phyloP scores from a whole-genome alignment of 2,888 invertebrate species.

The Lasioglossum zephyrum region DNA sequence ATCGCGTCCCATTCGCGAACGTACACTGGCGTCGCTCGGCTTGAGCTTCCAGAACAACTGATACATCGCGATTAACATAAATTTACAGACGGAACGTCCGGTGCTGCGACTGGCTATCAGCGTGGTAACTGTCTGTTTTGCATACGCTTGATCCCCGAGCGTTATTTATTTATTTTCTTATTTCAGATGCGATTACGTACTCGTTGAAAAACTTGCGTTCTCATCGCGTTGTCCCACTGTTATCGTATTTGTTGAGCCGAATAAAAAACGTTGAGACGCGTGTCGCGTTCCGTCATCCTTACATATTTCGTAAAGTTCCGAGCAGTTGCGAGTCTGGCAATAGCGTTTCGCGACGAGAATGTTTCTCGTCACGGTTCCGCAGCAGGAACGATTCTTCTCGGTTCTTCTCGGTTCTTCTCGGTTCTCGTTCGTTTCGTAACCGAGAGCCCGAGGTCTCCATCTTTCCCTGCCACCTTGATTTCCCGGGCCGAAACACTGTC shows the following conservation, averaged over 20 bases:
- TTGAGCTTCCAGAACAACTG: slow-evolving; percentile 79
- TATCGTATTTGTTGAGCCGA: no score
- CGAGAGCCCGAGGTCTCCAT: neutral
- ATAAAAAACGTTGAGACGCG: neutral
- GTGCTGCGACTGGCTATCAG: slow-evolving; percentile 80
- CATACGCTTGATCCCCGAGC: slow-evolving; percentile 82
- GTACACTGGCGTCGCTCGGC: slow-evolving; percentile 68
- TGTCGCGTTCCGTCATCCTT: neutral
- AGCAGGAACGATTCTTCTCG: neutral
- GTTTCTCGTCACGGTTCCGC: neutral
- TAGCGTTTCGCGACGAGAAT: neutral
- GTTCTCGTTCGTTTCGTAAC: slow-evolving; percentile 7
- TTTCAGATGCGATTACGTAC: neutral
- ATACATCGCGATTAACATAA: slow-evolving; percentile 84
- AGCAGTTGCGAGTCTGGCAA: neutral
- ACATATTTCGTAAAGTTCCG: neutral
- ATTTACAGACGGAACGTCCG: slow-evolving; percentile 83
- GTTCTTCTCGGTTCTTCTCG: neutral
- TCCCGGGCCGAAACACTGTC: slow-evolving; percentile 34
- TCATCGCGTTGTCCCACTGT: no score
- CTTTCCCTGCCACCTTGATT: neutral
- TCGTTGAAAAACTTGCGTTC: neutral
- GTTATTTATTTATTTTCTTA: slow-evolving; percentile 58
- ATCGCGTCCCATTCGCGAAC: slow-evolving; percentile 45
- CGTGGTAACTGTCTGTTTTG: slow-evolving; percentile 81